A percentile compares a stretch with the other conserved stretches of the same genome.
Evolutionary conservation across 2,797 vertebrate species (phyloP).

Genomic region (Rhinella marina): DNA sequence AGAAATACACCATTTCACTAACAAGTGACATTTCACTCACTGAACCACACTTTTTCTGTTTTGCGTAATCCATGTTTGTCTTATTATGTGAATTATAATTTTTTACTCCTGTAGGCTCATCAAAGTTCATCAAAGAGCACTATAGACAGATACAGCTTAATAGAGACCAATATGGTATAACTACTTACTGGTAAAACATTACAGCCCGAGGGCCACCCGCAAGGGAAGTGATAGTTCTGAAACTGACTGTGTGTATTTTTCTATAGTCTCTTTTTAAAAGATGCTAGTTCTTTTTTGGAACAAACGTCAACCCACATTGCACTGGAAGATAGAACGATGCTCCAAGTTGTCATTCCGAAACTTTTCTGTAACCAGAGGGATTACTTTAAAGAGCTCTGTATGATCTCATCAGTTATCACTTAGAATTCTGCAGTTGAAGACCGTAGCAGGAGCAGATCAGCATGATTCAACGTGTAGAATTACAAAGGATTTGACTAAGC

Average conservation of each 20-base stretch:
- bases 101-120: background rate
- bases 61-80: conserved; percentile 14
- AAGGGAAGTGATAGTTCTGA: conserved; percentile 37
- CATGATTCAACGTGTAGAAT: conserved; percentile 57
- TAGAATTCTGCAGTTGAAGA: conserved; percentile 56
- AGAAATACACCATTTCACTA: background rate
- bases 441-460: conserved; percentile 28
- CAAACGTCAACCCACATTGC: conserved; percentile 40
- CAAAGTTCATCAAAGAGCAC: conserved; percentile 12
- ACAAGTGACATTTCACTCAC: background rate
- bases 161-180: conserved; percentile 26
- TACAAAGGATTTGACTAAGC: conserved; percentile 60
- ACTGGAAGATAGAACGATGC: conserved; percentile 21
- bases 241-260: conserved; percentile 31
- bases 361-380: conserved; percentile 51
- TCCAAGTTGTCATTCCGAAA: conserved; percentile 55
- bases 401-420: conserved; percentile 59
- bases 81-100: background rate
- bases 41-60: background rate
- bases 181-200: conserved; percentile 41
- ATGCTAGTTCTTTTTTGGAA: conserved; percentile 25
- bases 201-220: conserved; percentile 48
- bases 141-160: conserved; percentile 44
- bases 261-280: conserved; percentile 31
- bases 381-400: conserved; percentile 63